phyloP scores from a whole-genome alignment of 64 coral and sea anemone species.

The Actinia equina region DNA sequence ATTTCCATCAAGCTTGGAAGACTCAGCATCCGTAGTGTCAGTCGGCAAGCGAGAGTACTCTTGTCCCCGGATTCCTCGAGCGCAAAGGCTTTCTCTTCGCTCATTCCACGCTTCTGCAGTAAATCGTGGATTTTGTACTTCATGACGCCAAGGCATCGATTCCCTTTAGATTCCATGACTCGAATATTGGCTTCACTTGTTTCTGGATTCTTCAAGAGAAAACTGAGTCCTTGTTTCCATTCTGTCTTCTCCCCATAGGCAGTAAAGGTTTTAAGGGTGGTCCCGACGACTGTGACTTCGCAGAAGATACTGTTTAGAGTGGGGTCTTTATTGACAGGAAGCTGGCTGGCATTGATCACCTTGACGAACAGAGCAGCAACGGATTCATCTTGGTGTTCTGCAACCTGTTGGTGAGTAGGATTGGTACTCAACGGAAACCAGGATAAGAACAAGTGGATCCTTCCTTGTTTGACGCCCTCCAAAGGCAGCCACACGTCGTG shows the following conservation, averaged over 20 bases:
- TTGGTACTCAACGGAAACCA: conserved; percentile 65
- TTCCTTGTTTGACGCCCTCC: conserved; percentile 83
- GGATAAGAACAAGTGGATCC: conserved; percentile 48
- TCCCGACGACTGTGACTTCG: conserved; percentile 69
- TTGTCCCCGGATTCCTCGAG: conserved; percentile 75
- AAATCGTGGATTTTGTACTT: conserved; percentile 43
- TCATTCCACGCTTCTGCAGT: conserved; percentile 58
- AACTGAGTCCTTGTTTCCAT: conserved; percentile 87
- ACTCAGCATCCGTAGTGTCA: conserved; percentile 71
- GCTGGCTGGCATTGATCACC: conserved; percentile 49
- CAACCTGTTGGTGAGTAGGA: conserved; percentile 38
- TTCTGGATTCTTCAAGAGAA: conserved; percentile 63
- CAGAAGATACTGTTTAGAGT: conserved; percentile 63
- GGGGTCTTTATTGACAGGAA: conserved; percentile 56
- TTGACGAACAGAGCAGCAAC: conserved; percentile 80
- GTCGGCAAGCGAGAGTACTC: conserved; percentile 67
- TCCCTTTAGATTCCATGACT: conserved; percentile 69
- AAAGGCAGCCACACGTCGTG: conserved; percentile 87
- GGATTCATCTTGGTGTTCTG: conserved; percentile 37
- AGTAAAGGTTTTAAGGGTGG: conserved; percentile 68
- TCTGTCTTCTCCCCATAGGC: conserved; percentile 54
- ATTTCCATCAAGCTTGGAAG: background rate
- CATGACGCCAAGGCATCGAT: conserved; percentile 54
- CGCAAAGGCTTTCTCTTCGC: conserved; percentile 43
- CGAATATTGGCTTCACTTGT: conserved; percentile 56